Evolutionary conservation across 1,140 invertebrate genomes (phyloP).

Genomic region (Heliconius hewitsoni): DNA sequence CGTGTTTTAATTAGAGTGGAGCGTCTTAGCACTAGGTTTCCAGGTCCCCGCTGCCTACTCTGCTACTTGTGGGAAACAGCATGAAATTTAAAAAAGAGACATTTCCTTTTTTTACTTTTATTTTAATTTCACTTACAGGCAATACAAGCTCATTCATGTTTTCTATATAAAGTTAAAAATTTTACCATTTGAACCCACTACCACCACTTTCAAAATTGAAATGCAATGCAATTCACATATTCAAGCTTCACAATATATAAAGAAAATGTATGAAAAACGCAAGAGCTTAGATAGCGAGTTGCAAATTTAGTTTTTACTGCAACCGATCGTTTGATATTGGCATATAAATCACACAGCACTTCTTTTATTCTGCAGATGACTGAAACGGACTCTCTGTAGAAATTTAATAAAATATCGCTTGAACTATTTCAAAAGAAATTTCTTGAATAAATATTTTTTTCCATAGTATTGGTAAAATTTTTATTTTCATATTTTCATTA

Average conservation of each 20-base stretch:
- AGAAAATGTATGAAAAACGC: constrained; percentile 9
- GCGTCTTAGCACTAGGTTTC: too few relatives aligned
- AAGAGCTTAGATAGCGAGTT: constrained; percentile 10
- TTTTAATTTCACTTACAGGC: too few relatives aligned
- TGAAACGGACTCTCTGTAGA: constrained; percentile 10
- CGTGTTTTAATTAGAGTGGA: too few relatives aligned
- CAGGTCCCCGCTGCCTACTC: too few relatives aligned
- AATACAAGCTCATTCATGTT: too few relatives aligned
- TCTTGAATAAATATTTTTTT: neutral
- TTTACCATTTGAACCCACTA: neutral
- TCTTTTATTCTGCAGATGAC: constrained; percentile 14
- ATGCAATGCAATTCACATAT: neutral
- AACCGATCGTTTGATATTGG: constrained; percentile 13
- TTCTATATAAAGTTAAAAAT: too few relatives aligned
- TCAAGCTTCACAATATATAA: neutral
- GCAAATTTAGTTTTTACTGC: constrained; percentile 15
- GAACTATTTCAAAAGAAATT: neutral
- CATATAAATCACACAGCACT: constrained; percentile 8
- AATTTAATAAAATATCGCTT: constrained; percentile 6
- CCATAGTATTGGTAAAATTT: neutral
- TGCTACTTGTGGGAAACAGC: too few relatives aligned
- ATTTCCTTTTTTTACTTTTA: too few relatives aligned
- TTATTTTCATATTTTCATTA: neutral
- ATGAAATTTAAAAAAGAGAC: too few relatives aligned
- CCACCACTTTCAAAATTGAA: too few relatives aligned